phyloP scores from a whole-genome alignment of 2,113 vertebrate genomes.

The Chrysemys picta region DNA sequence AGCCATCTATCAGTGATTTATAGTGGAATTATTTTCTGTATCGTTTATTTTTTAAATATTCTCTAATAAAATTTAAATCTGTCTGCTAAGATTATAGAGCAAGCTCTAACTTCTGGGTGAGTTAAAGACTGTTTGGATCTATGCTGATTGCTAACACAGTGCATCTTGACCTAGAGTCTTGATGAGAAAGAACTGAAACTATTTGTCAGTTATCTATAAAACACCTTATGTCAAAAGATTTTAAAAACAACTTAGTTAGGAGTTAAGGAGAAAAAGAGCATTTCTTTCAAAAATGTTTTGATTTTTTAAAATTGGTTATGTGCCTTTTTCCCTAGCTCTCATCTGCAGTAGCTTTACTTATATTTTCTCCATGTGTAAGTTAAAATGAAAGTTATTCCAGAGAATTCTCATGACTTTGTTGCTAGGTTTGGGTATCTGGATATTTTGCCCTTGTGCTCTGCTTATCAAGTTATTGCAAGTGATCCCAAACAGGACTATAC shows the following conservation, averaged over 20 bases:
- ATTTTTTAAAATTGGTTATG: background rate
- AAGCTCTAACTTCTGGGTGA: background rate
- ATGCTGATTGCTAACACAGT: background rate
- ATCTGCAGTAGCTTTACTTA: background rate
- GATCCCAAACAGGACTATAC: background rate
- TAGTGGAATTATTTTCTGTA: no score
- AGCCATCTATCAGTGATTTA: constrained; percentile 48
- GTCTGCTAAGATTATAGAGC: background rate
- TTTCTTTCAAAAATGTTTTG: constrained; percentile 19
- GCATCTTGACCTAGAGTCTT: constrained; percentile 6
- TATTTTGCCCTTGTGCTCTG: background rate
- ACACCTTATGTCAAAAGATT: background rate
- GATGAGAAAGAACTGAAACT: background rate
- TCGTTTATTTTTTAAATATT: no score
- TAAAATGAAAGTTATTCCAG: background rate
- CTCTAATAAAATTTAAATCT: no score
- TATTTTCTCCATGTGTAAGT: background rate
- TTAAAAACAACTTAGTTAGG: background rate
- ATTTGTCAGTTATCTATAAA: constrained; percentile 14
- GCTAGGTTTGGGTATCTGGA: background rate
- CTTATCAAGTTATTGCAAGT: background rate
- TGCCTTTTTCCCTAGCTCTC: background rate
- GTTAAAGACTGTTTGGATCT: constrained; percentile 12
- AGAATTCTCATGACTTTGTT: background rate
- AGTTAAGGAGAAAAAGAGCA: background rate